Evolutionary conservation across 1,140 invertebrate genomes (phyloP).

Genomic region (Drosophila willistoni): DNA sequence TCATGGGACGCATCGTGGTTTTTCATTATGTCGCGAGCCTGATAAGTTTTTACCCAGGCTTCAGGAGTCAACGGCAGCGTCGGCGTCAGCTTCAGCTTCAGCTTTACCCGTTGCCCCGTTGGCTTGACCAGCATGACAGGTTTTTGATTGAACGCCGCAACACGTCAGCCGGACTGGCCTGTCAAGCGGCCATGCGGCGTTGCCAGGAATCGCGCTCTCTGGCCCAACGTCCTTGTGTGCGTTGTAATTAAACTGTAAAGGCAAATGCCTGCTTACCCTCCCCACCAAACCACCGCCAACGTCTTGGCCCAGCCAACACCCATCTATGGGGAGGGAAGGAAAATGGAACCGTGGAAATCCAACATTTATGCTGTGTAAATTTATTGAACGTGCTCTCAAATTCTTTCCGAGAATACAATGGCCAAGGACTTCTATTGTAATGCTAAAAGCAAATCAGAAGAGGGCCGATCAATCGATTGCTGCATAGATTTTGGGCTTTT

Average conservation of each 20-base stretch:
- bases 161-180: constrained; percentile 46
- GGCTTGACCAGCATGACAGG: constrained; percentile 46
- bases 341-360: background rate
- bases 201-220: constrained; percentile 25
- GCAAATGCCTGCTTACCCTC: background rate
- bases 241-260: constrained; percentile 60
- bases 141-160: constrained; percentile 70
- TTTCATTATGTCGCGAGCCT: constrained; percentile 35
- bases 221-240: constrained; percentile 22
- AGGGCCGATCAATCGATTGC: background rate
- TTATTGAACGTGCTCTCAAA: constrained; percentile 45
- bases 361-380: constrained; percentile 41
- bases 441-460: constrained; percentile 50
- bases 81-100: background rate
- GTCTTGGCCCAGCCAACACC: constrained; percentile 27
- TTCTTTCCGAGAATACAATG: constrained; percentile 41
- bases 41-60: constrained; percentile 52
- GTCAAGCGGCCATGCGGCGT: constrained; percentile 51
- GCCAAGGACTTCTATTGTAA: constrained; percentile 52
- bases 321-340: background rate
- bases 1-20: constrained; percentile 30
- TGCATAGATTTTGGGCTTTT: too few relatives aligned
- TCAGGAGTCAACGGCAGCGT: background rate
- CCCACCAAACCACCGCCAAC: background rate
- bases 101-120: background rate